Evolutionary conservation across 2,888 invertebrate genomes (phyloP), one percentile per base, ranked within the genome.

Genomic region (Drosophila nr. medialis): DNA sequence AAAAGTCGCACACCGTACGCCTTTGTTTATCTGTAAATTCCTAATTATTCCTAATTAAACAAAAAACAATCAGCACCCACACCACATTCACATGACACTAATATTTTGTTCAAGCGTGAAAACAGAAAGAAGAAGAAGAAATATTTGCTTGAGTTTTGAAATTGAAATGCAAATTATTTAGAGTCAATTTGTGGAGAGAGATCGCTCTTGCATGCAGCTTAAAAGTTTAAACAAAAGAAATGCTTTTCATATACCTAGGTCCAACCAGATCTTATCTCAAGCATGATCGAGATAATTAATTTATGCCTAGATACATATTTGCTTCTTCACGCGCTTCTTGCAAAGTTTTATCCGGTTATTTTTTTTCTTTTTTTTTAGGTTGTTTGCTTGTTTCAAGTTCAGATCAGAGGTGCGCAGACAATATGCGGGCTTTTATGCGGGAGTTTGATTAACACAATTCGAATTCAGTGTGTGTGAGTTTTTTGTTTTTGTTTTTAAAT

Each of bases 371-470:
- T 5, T n/a, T 18, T 24, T 10, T 10, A 6, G 55, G 55, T 27
- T 70, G 72, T 75, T 81, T 75, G 49, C 50, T 63, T 45, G 48
- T 67, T 78, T 90, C 81, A 90, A 86, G 86, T 80, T 86, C 90
- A 86, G 72, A 75, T 78, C 73, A 53, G 64, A 61, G 71, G 54
- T 42, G 45, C 62, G 60, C 61, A 56, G 70, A 77, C 81, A 86
- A 56, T 74, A 64, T 63, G 78, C 45, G 65, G 30, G 32, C 81
- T 81, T 83, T 87, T 83, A 76, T 89, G 90, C 81, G 90, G 90
- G 87, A 76, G 87, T 81, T 85, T 90, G 83, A 89, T 88, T 88
- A 89, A 86, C 90, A 90, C 86, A 74, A 74, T 80, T 75, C 40
- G 49, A 38, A 55, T 55, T 27, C 38, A 55, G 55, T 55, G 15